These are phyloP conservation scores for Microplitis manilae DNA, from an alignment of 2,888 invertebrate species.

Conservation along the genomic window DNA sequence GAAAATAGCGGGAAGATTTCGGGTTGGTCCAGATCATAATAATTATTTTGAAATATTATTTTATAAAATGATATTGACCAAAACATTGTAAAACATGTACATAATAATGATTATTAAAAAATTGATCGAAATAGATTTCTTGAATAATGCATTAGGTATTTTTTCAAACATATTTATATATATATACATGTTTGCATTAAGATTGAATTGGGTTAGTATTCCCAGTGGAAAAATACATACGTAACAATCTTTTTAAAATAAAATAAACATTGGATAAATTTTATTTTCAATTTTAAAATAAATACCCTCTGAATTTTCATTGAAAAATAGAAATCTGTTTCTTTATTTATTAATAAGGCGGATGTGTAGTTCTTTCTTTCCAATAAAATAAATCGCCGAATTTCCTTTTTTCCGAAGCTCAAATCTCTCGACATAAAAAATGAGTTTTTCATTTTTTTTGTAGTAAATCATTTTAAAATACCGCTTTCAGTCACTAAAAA, in stretches of 20 bases:
- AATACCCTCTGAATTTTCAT: background rate
- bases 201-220: slow-evolving; percentile 25
- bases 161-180: slow-evolving; percentile 6
- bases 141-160: slow-evolving; percentile 47
- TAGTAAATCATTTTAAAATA: no score
- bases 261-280: background rate
- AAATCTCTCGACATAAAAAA: no score
- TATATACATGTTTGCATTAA: slow-evolving; percentile 26
- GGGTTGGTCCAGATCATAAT: no score
- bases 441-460: no score
- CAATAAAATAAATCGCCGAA: no score
- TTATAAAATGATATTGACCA: background rate
- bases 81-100: background rate
- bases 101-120: slow-evolving; percentile 38
- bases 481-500: background rate
- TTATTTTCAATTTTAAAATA: background rate
- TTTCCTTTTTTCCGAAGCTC: no score
- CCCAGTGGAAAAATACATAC: slow-evolving; percentile 9
- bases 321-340: background rate
- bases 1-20: no score
- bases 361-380: no score
- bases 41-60: no score
- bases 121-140: slow-evolving; percentile 28
- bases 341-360: background rate
- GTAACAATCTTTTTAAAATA: background rate